These are phyloP conservation scores for Sciurus carolinensis DNA, from an alignment of 2,797 vertebrate species.

Conservation along the genomic window DNA sequence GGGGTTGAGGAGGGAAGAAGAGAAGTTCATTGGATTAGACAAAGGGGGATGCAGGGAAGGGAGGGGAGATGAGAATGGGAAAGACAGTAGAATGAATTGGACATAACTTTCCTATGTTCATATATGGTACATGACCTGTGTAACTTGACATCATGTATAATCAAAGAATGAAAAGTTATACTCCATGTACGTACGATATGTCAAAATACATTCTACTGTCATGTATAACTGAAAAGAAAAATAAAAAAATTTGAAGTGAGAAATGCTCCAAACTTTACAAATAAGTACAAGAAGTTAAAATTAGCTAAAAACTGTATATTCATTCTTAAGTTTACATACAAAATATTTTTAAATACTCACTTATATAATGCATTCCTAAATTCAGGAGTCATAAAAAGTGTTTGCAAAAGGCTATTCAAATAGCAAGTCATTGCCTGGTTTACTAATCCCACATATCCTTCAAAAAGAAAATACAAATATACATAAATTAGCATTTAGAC, in stretches of 20 bases:
- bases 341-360: constrained; percentile 90
- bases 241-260: constrained; percentile 8
- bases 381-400: constrained; percentile 99
- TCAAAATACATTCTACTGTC: no score
- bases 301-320: constrained; percentile 61
- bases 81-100: no score
- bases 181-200: no score
- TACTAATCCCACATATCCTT: constrained; percentile 99
- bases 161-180: no score
- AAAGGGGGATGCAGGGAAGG: no score
- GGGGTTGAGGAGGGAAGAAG: no score
- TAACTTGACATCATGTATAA: no score
- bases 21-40: no score
- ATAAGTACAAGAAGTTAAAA: constrained; percentile 31
- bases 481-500: constrained; percentile 62
- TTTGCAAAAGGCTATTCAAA: constrained; percentile 99
- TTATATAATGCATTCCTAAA: constrained; percentile 99
- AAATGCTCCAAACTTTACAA: constrained; percentile 55
- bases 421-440: constrained; percentile 99
- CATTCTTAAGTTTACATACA: constrained; percentile 61
- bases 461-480: constrained; percentile 83
- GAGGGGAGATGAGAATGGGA: no score
- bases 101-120: no score
- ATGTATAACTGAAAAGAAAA: no score
- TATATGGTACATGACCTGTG: no score